phyloP scores from a whole-genome alignment of 2,797 vertebrate species.

The Apogon hyalosoma region DNA sequence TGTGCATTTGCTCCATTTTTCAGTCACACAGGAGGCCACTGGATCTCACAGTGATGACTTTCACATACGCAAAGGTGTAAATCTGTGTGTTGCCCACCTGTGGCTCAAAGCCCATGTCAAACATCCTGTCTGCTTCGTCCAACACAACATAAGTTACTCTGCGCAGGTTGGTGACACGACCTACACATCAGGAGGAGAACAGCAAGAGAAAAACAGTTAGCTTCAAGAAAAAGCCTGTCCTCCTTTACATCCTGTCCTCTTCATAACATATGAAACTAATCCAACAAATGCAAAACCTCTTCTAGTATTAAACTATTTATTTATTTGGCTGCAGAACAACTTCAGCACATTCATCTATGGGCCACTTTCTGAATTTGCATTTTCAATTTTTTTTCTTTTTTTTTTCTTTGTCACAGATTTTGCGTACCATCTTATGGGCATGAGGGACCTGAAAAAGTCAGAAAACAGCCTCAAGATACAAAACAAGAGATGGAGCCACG shows the following conservation, averaged over 20 bases:
- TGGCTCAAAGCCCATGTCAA: constrained; percentile 99
- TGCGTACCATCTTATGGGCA: constrained; percentile 96
- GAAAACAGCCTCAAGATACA: constrained; percentile 98
- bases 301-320: constrained; percentile 18
- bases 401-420: constrained; percentile 86
- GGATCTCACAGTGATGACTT: no score
- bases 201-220: constrained; percentile 27
- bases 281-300: constrained; percentile 28
- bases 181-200: constrained; percentile 79
- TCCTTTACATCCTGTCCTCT: constrained; percentile 59
- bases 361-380: constrained; percentile 59
- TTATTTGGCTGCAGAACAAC: constrained; percentile 40
- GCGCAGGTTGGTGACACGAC: constrained; percentile 97
- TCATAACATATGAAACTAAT: constrained; percentile 49
- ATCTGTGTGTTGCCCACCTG: constrained; percentile 84
- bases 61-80: no score
- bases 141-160: constrained; percentile 95
- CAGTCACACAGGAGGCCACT: no score
- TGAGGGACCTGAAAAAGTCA: constrained; percentile 97
- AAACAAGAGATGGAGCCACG: constrained; percentile 95
- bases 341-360: constrained; percentile 14
- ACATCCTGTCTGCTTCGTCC: constrained; percentile 99
- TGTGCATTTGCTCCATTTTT: no score
- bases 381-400: constrained; percentile 7
- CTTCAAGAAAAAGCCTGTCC: constrained; percentile 39